phyloP scores from a whole-genome alignment of 2,888 invertebrate genomes.

The Furcula furcula region DNA sequence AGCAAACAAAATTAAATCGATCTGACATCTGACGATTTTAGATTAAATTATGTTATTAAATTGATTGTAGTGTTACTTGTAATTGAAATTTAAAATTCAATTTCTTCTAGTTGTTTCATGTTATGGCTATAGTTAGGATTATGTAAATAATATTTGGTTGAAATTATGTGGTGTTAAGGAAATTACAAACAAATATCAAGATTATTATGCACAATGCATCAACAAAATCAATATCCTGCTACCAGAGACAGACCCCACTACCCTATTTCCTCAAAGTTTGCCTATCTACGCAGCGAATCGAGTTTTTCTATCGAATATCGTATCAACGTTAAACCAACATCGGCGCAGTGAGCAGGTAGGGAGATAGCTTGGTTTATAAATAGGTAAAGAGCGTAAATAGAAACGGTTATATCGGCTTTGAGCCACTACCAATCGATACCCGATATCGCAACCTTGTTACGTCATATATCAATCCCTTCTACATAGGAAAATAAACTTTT shows the following conservation, averaged over 20 bases:
- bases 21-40: no score
- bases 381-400: constrained; percentile 80
- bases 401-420: constrained; percentile 73
- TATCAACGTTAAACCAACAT: constrained; percentile 34
- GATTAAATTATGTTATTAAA: no score
- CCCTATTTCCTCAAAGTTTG: constrained; percentile 22
- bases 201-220: background rate
- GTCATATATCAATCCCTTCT: constrained; percentile 33
- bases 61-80: no score
- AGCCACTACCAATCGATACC: constrained; percentile 76
- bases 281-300: constrained; percentile 18
- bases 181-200: background rate
- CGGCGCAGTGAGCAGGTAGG: constrained; percentile 60
- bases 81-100: no score
- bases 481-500: constrained; percentile 34
- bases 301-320: constrained; percentile 23
- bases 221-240: constrained; percentile 8
- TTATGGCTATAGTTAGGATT: no score
- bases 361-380: constrained; percentile 74
- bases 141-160: no score
- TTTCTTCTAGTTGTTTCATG: no score
- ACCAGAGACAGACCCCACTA: constrained; percentile 8
- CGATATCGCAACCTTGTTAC: constrained; percentile 31
- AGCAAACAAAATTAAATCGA: no score
- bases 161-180: no score